phyloP scores from a whole-genome alignment of 2,797 vertebrate species.

The Tauraco hartlaubi region DNA sequence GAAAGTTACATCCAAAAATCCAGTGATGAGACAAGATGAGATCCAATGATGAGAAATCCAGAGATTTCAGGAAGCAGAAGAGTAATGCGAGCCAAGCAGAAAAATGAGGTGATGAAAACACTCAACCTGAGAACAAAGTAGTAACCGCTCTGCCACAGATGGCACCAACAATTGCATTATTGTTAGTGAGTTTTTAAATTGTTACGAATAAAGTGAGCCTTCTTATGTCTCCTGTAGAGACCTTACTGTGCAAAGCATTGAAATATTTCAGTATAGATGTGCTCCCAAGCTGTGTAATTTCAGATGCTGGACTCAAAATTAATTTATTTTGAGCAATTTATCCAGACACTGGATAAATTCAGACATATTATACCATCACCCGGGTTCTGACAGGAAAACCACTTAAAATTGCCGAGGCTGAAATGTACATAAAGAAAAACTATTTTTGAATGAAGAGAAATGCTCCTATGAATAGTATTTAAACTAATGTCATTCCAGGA shows the following conservation, averaged over 20 bases:
- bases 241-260: background rate
- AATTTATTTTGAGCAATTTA: background rate
- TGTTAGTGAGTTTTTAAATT: background rate
- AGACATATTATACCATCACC: background rate
- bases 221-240: background rate
- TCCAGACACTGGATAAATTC: background rate
- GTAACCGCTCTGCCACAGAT: background rate
- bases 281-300: background rate
- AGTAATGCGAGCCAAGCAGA: background rate
- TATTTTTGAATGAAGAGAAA: background rate
- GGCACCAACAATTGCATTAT: background rate
- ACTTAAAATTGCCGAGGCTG: background rate
- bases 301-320: background rate
- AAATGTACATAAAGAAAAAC: background rate
- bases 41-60: background rate
- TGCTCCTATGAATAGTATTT: background rate
- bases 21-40: background rate
- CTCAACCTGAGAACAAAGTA: background rate
- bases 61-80: background rate
- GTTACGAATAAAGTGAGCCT: background rate
- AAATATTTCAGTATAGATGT: background rate
- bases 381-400: background rate
- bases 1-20: background rate
- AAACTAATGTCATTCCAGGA: background rate
- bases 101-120: background rate